Evolutionary conservation across 1,140 invertebrate genomes (phyloP).

Genomic region (Cephus cinctus): DNA sequence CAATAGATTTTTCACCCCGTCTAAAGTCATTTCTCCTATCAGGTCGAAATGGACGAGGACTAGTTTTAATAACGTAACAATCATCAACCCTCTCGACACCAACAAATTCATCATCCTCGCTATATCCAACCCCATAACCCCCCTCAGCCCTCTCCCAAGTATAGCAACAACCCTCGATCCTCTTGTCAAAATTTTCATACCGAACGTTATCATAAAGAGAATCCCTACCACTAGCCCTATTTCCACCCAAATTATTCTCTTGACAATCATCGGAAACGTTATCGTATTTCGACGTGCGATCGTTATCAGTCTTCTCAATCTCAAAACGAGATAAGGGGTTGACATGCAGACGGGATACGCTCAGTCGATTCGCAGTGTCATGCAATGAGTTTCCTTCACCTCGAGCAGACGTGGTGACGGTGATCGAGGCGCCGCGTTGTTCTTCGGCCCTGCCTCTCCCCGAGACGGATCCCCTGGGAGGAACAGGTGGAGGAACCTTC

Average conservation of each 20-base stretch:
- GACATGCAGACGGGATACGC: slow-evolving; percentile 1
- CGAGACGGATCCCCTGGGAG: slow-evolving; percentile 67
- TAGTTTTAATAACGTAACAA: slow-evolving; percentile 43
- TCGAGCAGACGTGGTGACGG: slow-evolving; percentile 40
- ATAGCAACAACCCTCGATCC: no score
- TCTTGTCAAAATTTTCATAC: no score
- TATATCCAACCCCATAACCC: background rate
- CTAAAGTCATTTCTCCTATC: slow-evolving; percentile 26
- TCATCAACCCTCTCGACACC: slow-evolving; percentile 38
- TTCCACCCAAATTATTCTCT: no score
- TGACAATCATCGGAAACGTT: no score
- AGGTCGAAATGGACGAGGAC: slow-evolving; percentile 44
- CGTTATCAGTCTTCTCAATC: no score
- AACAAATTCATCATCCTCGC: slow-evolving; percentile 44
- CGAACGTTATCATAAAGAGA: no score
- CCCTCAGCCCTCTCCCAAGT: no score
- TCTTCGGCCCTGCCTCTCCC: slow-evolving; percentile 27
- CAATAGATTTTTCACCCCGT: no score
- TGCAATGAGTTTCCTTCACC: slow-evolving; percentile 47
- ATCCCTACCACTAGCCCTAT: no score
- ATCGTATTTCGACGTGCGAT: no score
- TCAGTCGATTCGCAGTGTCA: no score
- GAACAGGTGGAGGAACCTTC: slow-evolving; percentile 77
- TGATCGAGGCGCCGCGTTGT: slow-evolving; percentile 18
- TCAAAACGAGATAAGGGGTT: no score